phyloP scores from a whole-genome alignment of 2,888 invertebrate genomes.

The Cactoblastis cactorum region DNA sequence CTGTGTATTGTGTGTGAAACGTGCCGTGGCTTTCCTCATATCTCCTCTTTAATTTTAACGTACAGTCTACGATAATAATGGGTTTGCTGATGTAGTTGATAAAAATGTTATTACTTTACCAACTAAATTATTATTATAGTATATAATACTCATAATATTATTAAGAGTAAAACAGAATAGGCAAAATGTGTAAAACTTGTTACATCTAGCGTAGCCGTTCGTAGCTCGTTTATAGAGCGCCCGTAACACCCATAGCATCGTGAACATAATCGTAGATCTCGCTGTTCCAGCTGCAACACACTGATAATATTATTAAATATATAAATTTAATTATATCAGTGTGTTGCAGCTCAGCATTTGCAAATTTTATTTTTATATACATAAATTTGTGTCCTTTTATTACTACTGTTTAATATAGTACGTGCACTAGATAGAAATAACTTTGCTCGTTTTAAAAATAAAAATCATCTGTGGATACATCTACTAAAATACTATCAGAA shows the following conservation, averaged over 20 bases:
- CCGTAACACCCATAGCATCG: not conserved
- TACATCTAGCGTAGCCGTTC: not conserved
- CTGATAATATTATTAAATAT: not conserved
- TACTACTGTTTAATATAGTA: too few relatives aligned
- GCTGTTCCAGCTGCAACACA: not conserved
- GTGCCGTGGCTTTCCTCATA: not conserved
- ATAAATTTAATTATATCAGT: too few relatives aligned
- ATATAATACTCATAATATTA: too few relatives aligned
- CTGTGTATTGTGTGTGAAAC: conserved; percentile 1
- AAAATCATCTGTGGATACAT: too few relatives aligned
- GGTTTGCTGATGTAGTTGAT: not conserved
- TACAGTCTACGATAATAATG: too few relatives aligned
- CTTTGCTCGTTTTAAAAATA: too few relatives aligned
- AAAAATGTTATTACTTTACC: too few relatives aligned
- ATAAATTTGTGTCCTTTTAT: too few relatives aligned
- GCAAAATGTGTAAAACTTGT: not conserved
- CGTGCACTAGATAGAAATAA: too few relatives aligned
- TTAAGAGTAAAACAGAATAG: not conserved
- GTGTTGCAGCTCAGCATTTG: too few relatives aligned
- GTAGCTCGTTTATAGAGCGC: not conserved
- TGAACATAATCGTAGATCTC: not conserved
- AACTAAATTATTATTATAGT: too few relatives aligned
- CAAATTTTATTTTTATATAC: not conserved
- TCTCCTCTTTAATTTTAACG: not conserved
- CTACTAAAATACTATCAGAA: too few relatives aligned